These are phyloP conservation scores for Hypsibius dujardini DNA, from an alignment of 1,140 invertebrate species.

Conservation along the genomic window DNA sequence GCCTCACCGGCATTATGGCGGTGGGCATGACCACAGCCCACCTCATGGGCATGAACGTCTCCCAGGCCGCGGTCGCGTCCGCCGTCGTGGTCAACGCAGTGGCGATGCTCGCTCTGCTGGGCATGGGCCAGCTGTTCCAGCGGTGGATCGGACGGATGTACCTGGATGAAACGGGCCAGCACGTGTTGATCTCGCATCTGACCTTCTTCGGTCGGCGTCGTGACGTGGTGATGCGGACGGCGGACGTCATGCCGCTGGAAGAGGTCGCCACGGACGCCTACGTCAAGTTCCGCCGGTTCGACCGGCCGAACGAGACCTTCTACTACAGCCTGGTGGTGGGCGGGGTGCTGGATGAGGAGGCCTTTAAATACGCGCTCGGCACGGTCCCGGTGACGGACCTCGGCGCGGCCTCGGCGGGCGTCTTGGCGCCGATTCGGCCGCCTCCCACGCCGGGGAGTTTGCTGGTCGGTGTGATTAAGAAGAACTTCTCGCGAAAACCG, in stretches of 20 bases:
- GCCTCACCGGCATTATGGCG: background rate
- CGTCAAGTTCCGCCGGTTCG: background rate
- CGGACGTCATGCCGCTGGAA: background rate
- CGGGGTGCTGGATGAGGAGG: background rate
- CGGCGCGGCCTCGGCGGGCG: background rate
- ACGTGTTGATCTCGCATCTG: background rate
- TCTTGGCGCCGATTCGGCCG: too few relatives aligned
- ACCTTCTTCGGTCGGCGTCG: background rate
- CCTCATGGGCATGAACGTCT: background rate
- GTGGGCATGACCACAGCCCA: background rate
- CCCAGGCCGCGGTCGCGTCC: background rate
- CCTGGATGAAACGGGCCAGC: background rate
- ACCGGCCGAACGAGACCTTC: background rate
- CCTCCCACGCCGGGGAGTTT: too few relatives aligned
- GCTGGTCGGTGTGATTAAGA: too few relatives aligned
- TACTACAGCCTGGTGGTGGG: background rate
- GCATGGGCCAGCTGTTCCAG: background rate
- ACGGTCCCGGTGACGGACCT: background rate
- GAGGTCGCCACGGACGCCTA: background rate
- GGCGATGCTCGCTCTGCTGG: background rate
- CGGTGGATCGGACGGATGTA: conserved; percentile 1
- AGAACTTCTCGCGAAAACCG: too few relatives aligned
- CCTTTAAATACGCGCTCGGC: background rate
- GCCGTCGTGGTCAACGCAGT: background rate
- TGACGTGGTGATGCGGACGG: background rate